Base-by-base conservation (phyloP, 2,888 invertebrate genomes). In the Crocallis elinguaria region DNA sequence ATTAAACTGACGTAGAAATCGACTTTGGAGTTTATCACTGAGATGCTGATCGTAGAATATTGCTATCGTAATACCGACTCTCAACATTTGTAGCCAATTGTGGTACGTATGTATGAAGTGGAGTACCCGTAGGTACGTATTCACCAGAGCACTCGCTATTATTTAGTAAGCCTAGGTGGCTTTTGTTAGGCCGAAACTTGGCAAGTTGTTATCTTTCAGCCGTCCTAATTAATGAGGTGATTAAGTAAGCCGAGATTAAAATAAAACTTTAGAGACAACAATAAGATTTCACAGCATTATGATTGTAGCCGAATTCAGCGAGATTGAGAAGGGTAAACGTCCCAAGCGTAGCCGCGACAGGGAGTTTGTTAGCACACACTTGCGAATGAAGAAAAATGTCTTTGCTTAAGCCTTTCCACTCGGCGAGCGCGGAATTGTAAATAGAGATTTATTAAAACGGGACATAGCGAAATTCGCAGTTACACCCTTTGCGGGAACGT, bases 361-460 rank as follows among this genome's bases (percentile, higher is more conserved):
- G 70, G 75, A 82, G 78, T 86, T 87, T 86, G 86, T 87, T 84
- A 86, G 84, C 84, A 79, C 85, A 85, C 78, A 85, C 82, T 81
- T 75, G 81, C 74, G 87, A 88, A 90, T 90, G 88, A 89, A 89
- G 89, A 90, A 89, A 89, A 88, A 90, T 90, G 88, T 88, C 84
- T 83, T 75, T 79, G 86, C 85, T 85, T 87, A 88, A 88, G 88
- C 84, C 87, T 84, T 82, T 82, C 84, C 84, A 82, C 86, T 84
- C 84, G 76, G 77, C 81, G 82, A 76, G 82, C 79, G 77, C 73
- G 72, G 84, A 84, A 83, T 83, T 82, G 86, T 84, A 87, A 89
- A 90, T 88, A 88, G 84, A 90, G 89, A 89, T 90, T 90, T 90
- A 90, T 89, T 87, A 86, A 86, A 87, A 86, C 84, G 84, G 83